Evolutionary conservation across 2,113 vertebrate genomes (phyloP).

Genomic region (Prunella fulvescens): DNA sequence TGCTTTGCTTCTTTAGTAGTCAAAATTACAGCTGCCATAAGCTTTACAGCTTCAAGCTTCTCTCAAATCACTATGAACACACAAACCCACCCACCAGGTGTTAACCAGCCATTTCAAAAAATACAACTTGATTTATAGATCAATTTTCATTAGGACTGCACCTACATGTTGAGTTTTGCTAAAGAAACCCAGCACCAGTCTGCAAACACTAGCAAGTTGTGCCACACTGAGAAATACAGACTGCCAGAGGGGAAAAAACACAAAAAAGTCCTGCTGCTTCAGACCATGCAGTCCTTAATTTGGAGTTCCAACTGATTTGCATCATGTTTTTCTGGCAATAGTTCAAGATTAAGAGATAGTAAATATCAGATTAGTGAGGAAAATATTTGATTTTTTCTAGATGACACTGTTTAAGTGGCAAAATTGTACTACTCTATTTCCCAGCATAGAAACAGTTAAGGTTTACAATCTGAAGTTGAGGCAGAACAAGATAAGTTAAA

Average conservation of each 20-base stretch:
- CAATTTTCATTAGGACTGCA: not conserved
- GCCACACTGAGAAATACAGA: not conserved
- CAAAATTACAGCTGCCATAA: not conserved
- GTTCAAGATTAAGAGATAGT: not conserved
- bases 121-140: not conserved
- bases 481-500: not conserved
- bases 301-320: not conserved
- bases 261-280: not conserved
- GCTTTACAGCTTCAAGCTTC: not conserved
- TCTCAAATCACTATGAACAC: not conserved
- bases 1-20: not conserved
- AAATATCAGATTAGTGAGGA: not conserved
- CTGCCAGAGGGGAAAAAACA: not conserved
- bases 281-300: not conserved
- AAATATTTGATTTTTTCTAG: fast-evolving
- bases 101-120: not conserved
- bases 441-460: not conserved
- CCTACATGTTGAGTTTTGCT: not conserved
- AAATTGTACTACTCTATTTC: not conserved
- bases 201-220: not conserved
- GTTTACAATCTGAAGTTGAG: not conserved
- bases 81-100: not conserved
- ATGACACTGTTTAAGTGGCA: not conserved
- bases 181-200: not conserved
- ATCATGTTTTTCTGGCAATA: not conserved